Conservation (phyloP, 2,888 invertebrate species). For the Entomobrya multifasciata region DNA sequence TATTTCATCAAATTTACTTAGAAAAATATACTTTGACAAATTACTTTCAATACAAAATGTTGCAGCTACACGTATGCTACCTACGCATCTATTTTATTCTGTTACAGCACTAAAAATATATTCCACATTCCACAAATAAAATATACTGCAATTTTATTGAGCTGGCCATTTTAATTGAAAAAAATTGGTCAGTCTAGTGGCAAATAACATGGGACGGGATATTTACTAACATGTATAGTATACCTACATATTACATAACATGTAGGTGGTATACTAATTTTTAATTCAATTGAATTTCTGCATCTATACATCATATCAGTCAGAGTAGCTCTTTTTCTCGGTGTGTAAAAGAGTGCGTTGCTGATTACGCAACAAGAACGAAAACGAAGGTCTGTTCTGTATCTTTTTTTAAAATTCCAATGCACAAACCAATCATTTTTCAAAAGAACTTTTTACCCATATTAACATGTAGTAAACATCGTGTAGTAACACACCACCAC, state of each 20-base stretch:
- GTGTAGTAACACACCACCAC: too few species aligned
- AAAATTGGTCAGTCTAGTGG: constrained; percentile 2
- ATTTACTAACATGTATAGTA: not conserved
- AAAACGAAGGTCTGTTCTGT: not conserved
- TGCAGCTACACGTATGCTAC: too few species aligned
- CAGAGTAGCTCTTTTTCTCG: too few species aligned
- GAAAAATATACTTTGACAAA: constrained; percentile 1
- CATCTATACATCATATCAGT: too few species aligned
- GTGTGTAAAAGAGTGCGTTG: not conserved
- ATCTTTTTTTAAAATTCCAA: too few species aligned
- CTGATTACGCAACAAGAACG: constrained; percentile 3
- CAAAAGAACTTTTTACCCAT: not conserved
- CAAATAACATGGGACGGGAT: not conserved
- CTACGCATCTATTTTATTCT: too few species aligned
- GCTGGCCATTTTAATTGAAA: constrained; percentile 23
- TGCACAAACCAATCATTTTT: constrained; percentile 17
- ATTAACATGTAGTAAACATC: too few species aligned
- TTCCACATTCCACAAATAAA: too few species aligned
- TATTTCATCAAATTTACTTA: not conserved
- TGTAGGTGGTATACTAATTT: not conserved
- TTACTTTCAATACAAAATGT: not conserved
- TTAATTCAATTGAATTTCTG: not conserved
- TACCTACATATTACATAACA: not conserved
- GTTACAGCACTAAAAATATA: too few species aligned
- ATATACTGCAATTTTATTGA: not conserved